A percentile compares a stretch with the other conserved stretches of the same genome.
These are phyloP conservation scores for Alca torda DNA, from an alignment of 2,797 vertebrate genomes.

Conservation along the genomic window DNA sequence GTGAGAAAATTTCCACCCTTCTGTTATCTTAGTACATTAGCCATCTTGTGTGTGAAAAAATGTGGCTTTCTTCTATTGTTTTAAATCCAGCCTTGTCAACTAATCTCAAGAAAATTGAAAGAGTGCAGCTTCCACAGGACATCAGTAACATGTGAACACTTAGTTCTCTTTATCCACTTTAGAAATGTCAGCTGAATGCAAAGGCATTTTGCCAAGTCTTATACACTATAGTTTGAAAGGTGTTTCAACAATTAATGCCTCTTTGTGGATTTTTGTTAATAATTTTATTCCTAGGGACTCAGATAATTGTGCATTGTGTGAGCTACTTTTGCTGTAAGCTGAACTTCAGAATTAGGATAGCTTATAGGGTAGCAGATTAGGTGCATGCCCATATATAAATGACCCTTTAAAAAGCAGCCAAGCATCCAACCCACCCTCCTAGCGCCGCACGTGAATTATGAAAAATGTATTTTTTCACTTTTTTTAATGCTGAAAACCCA, in stretches of 20 bases:
- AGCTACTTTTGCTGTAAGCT: neutral
- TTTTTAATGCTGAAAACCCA: conserved; percentile 19
- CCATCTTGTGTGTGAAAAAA: neutral
- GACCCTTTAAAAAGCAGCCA: conserved; percentile 35
- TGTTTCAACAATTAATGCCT: neutral
- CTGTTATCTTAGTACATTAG: neutral
- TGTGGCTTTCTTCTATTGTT: neutral
- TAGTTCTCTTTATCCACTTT: neutral
- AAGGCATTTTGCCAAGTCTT: neutral
- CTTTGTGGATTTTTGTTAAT: neutral
- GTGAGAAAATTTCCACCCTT: neutral
- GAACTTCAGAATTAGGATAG: neutral
- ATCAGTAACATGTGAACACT: neutral
- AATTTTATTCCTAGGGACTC: neutral
- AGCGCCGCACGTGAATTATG: neutral
- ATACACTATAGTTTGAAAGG: fast-evolving
- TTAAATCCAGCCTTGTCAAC: neutral
- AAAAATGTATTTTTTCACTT: neutral
- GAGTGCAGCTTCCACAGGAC: neutral
- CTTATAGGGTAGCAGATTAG: neutral
- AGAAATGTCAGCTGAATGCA: neutral
- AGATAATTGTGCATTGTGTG: neutral
- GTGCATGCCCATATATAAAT: neutral
- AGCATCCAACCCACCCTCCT: neutral
- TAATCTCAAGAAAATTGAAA: neutral